Base-by-base conservation (phyloP, 2,888 invertebrate genomes). In the Serripes groenlandicus region DNA sequence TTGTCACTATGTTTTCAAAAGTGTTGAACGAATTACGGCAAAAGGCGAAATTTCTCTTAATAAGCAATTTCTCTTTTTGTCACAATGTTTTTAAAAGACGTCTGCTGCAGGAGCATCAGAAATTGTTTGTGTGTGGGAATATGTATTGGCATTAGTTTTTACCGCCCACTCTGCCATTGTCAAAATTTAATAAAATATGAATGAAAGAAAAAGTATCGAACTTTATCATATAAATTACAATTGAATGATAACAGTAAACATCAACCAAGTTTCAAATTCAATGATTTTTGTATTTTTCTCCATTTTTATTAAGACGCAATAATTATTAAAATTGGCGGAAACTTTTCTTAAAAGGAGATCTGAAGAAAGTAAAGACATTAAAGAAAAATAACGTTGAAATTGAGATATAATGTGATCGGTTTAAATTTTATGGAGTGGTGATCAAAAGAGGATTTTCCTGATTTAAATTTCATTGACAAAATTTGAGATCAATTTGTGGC, bases 341-440 rank as follows among this genome's bases (percentile, higher is more conserved):
- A 74, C 52, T 7, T n/a, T 28, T 62, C 34, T 62, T 28, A 62
- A 64, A 74, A 62, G 52, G 42, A 74, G 52, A 42, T 62, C 64
- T 49, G 21, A 64, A 37, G 72, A 72, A 72, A 58, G 60, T 37
- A 37, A 35, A 72, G 58, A 58, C 56, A 30, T 74, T 42, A 74
- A 64, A 62, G 42, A 3, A 64, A 68, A 56, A 66, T 75, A 75
- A 66, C 52, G 35, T 62, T 30, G 69, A 74, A 83, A 83, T 79
- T 80, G 74, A 83, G 74, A 34, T 62, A 69, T 74, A 79, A 83
- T 77, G 74, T 79, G 72, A 58, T 70, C 70, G 71, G 77, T 76
- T 79, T 80, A 76, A 73, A 77, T 83, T 79, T 74, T 71, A 83
- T 77, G 77, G 74, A 77, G 56, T 52, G 26, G n/a, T 62, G 83